Percentiles rank a stretch among this genome's conserved stretches.
phyloP scores from a whole-genome alignment of 2,888 invertebrate genomes.

The Alviniconcha strummeri region DNA sequence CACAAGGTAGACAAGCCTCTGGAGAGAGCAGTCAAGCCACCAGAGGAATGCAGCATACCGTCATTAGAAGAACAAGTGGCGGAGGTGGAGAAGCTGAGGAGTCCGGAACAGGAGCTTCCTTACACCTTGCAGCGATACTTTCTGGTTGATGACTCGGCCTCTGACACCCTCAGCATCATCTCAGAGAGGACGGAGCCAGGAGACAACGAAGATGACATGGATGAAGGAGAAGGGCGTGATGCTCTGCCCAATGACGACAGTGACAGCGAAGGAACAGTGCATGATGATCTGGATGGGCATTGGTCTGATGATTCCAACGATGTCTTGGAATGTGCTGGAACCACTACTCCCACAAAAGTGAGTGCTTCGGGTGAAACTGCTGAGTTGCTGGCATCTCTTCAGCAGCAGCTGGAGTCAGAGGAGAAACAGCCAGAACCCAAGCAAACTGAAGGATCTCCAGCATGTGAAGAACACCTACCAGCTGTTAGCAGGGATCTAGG shows the following conservation, averaged over 20 bases:
- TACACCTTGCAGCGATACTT: slow-evolving; percentile 29
- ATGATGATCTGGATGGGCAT: slow-evolving; percentile 17
- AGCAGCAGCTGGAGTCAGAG: too few relatives aligned
- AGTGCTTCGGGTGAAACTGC: background rate
- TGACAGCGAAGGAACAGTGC: slow-evolving; percentile 16
- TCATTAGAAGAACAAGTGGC: slow-evolving; percentile 12
- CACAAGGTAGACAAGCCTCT: too few relatives aligned
- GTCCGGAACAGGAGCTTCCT: background rate
- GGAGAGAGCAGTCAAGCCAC: too few relatives aligned
- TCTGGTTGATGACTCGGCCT: slow-evolving; percentile 41
- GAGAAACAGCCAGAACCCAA: too few relatives aligned
- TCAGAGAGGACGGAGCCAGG: slow-evolving; percentile 61
- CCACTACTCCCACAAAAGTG: slow-evolving; percentile 1
- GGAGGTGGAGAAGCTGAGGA: slow-evolving; percentile 13
- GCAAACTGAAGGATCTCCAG: too few relatives aligned
- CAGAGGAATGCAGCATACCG: background rate
- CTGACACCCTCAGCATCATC: slow-evolving; percentile 65
- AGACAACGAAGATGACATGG: slow-evolving; percentile 34
- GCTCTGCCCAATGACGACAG: background rate
- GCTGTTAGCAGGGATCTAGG: too few relatives aligned
- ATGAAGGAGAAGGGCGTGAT: slow-evolving; percentile 11
- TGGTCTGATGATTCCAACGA: slow-evolving; percentile 20
- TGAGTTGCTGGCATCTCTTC: too few relatives aligned
- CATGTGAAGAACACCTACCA: too few relatives aligned
- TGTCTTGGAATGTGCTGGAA: background rate